These are phyloP conservation scores for Istiophorus platypterus DNA, from an alignment of 2,113 vertebrate species.

Conservation along the genomic window DNA sequence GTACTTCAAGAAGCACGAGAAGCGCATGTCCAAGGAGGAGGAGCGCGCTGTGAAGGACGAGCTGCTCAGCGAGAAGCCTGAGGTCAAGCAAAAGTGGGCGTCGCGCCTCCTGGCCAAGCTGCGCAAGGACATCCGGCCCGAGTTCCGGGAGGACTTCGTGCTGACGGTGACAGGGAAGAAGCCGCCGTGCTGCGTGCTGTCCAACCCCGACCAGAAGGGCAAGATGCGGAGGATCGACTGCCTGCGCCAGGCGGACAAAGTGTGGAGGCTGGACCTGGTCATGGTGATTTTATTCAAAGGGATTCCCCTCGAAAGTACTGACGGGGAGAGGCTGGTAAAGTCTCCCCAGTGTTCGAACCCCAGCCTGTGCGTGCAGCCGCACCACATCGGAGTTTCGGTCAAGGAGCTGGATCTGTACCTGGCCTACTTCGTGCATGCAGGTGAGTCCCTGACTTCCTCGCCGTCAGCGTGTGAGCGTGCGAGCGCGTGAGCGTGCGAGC, in stretches of 20 bases:
- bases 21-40: conserved; percentile 99
- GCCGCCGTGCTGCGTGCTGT: conserved; percentile 96
- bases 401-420: conserved; percentile 99
- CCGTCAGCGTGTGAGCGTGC: neutral
- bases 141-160: conserved; percentile 99
- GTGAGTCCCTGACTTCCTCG: conserved; percentile 85
- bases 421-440: conserved; percentile 98
- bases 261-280: conserved; percentile 99
- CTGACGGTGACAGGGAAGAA: conserved; percentile 99
- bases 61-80: conserved; percentile 97
- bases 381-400: conserved; percentile 99
- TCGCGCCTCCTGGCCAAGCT: conserved; percentile 98
- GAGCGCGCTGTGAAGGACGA: conserved; percentile 99
- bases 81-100: conserved; percentile 99
- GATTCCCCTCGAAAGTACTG: conserved; percentile 99
- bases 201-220: conserved; percentile 99
- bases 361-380: conserved; percentile 97
- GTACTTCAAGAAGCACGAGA: conserved; percentile 99
- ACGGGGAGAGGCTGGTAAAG: conserved; percentile 98
- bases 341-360: conserved; percentile 98
- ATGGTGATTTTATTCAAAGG: conserved; percentile 99
- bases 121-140: conserved; percentile 98
- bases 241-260: conserved; percentile 98
- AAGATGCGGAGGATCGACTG: conserved; percentile 99
- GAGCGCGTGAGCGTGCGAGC: neutral